phyloP scores from a whole-genome alignment of 2,113 vertebrate genomes.

The Austrofundulus limnaeus region DNA sequence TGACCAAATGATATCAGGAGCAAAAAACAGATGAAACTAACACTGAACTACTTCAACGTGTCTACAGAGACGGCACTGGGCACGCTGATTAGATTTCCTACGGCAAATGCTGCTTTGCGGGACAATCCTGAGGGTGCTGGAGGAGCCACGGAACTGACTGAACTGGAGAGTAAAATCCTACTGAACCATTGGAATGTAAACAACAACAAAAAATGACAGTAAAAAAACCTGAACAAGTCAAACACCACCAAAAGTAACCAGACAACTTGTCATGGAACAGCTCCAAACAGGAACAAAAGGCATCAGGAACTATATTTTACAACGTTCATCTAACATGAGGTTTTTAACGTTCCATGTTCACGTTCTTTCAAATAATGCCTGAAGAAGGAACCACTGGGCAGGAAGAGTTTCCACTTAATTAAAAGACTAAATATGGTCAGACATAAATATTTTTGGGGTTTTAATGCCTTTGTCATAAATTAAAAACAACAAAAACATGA shows the following conservation, averaged over 20 bases:
- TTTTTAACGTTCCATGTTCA: not conserved
- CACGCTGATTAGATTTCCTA: constrained; percentile 40
- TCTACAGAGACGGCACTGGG: not conserved
- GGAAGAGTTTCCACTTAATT: constrained; percentile 3
- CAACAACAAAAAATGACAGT: constrained; percentile 56
- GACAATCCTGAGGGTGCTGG: constrained; percentile 22
- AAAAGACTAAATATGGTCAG: not conserved
- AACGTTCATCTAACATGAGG: not conserved
- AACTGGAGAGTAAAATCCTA: constrained; percentile 31
- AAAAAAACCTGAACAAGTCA: constrained; percentile 50
- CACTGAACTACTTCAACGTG: constrained; percentile 31
- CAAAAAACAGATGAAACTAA: constrained; percentile 47
- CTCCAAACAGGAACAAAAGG: constrained; percentile 28
- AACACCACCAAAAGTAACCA: constrained; percentile 47
- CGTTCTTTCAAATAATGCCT: not conserved
- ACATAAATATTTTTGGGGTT: not conserved
- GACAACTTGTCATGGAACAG: constrained; percentile 17
- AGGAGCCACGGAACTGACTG: constrained; percentile 16
- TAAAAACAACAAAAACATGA: constrained; percentile 8
- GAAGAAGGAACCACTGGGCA: not conserved
- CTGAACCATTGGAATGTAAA: constrained; percentile 63
- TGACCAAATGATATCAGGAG: constrained; percentile 46
- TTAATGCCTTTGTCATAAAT: not conserved
- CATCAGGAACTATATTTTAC: constrained; percentile 4
- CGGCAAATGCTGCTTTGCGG: constrained; percentile 52